Evolutionary conservation across 2,113 vertebrate species (phyloP), one percentile per base, ranked within the genome.

Genomic region (Antidorcas marsupialis): DNA sequence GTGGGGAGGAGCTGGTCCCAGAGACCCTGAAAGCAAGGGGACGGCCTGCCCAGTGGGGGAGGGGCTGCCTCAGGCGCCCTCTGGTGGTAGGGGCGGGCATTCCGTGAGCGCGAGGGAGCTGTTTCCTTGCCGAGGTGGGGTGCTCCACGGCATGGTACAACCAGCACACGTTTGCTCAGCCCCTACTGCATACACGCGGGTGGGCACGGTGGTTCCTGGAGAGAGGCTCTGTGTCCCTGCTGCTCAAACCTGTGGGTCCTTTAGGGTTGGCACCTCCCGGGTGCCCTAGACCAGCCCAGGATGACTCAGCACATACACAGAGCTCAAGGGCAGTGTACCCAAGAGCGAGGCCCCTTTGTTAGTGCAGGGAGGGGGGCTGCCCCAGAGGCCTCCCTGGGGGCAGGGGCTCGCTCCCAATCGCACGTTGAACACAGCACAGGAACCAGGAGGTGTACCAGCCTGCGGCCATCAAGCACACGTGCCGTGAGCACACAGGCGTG

Each of bases 61-160:
- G 30, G 52, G 86, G 64, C 76, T 52, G n/a, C 43, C 14, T 59
- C 6, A 0, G 71, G 57, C 11, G 43, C 79, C 30, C 14, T 15
- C 47, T 53, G 92, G 50, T 28, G 53, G 14, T 43, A 3, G 27
- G 21, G 23, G 25, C 5, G 0, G 87, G 27, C 3, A 7, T n/a
- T 21, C 2, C 0, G 0, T 33, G 76, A 53, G 30, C 23, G 30
- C 30, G 1, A 0, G 15, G 33, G 6, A 60, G 52, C 43, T 0
- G 11, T 27, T 14, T 47, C 16, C 14, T 55, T 74, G 6, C 60
- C 12, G 30, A 50, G n/a, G 30, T 9, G 9, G 6, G 11, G 27
- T 14, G 11, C 19, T 19, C 52, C 71, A 23, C 43, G 14, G 47
- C 23, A 4, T 4, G 57, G n/a, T 30, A 33, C 47, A 43, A 2